Evolutionary conservation across 2,797 vertebrate species (phyloP), one percentile per base, ranked within the genome.

Genomic region (Salmo trutta): DNA sequence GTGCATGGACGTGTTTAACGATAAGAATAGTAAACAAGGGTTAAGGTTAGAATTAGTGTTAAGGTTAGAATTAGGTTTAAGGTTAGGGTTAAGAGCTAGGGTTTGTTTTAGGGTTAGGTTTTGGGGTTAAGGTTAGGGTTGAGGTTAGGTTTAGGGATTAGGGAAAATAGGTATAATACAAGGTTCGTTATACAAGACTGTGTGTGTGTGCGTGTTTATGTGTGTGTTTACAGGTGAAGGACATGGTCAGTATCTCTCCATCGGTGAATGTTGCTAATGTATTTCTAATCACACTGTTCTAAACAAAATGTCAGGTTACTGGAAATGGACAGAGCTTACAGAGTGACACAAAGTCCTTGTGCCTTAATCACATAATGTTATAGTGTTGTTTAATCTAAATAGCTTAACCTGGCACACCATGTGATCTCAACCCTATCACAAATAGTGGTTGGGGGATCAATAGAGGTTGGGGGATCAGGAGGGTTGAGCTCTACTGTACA

Each of bases 271-370:
- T 3, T 47, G 3, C 17, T 80, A 81, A 83, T 83, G 77, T 16
- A 2, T 83, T 81, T 81, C 59, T 82, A 82, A 83, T 80, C 75
- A 80, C 69, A 56, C 74, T 66, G 71, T 59, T 75, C 31, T 73
- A 72, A 19, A 81, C 79, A 72, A 59, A 73, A 70, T 73, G 65
- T 59, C 73, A 70, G 56, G 19, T 65, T 67, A 31, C 27, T 21
- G 16, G 17, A 12, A 36, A 70, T 6, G 2, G 29, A 70, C 33
- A 70, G 29, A 70, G 4, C 3, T 19, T 33, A 36, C 33, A 21
- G n/a, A 5, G 67, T 7, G 5, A 33, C 67, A 41, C 19, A 12
- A 47, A 12, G 41, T 47, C 7, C n/a, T 59, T 59, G 16, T n/a
- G 54, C 16, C 19, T 59, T 59, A 17, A 59, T 59, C 16, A 17